A percentile compares a stretch with the other conserved stretches of the same genome.
These are phyloP conservation scores for Amblyraja radiata DNA, from an alignment of 2,797 vertebrate species.

Conservation along the genomic window DNA sequence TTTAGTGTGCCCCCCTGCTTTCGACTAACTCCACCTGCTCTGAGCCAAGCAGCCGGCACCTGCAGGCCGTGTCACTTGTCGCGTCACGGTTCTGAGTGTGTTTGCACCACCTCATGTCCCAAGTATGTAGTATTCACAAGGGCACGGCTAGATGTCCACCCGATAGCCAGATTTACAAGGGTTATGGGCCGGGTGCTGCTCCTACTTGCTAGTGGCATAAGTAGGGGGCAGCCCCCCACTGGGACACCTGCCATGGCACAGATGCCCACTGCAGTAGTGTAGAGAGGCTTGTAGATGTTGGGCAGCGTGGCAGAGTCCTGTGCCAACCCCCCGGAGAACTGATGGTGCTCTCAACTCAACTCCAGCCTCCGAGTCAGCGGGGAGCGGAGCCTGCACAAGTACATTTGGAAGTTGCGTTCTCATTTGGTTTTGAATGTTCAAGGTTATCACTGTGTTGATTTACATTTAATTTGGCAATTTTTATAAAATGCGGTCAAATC, in stretches of 20 bases:
- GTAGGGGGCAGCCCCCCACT: neutral
- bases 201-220: neutral
- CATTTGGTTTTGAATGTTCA: conserved; percentile 20
- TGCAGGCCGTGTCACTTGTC: neutral
- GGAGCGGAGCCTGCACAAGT: neutral
- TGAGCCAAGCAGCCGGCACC: neutral
- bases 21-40: neutral
- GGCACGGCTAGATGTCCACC: neutral
- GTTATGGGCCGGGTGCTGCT: too few relatives aligned
- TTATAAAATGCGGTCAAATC: conserved; percentile 1
- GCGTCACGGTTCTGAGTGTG: neutral
- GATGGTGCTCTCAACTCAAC: neutral
- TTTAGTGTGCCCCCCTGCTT: neutral
- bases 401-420: neutral
- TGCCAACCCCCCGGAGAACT: neutral
- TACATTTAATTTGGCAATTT: conserved; percentile 18
- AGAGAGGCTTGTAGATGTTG: too few relatives aligned
- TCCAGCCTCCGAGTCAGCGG: neutral
- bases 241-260: neutral
- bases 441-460: conserved; percentile 32
- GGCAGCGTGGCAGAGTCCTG: neutral
- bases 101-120: neutral
- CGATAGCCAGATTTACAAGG: neutral
- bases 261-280: neutral
- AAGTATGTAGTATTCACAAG: neutral